Evolutionary conservation across 2,888 invertebrate genomes (phyloP), one percentile per base, ranked within the genome.

Genomic region (Gastrophysa polygoni): DNA sequence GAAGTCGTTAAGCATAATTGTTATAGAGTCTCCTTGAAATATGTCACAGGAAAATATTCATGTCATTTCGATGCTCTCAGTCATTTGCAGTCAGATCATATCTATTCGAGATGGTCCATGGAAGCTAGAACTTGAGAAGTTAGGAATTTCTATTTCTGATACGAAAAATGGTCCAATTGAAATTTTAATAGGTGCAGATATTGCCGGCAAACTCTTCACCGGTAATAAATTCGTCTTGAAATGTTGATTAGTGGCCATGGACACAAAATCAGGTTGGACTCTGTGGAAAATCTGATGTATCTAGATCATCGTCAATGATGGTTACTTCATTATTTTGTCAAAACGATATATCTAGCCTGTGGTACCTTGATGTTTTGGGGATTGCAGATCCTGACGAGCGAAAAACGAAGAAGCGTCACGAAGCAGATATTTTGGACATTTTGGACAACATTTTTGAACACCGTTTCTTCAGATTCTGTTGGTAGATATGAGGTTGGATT

Each of bases 401-500:
- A n/a, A n/a, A 21, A 24, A 48, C 21, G 3, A 21, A 24, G 7
- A 48, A 48, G 21, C 28, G 21, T 3, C 24, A 48, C 21, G 48
- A 48, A 24, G 16, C 48, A 3, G 0, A 48, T n/a, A 11, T 48
- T 8, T 28, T n/a, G n/a, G n/a, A n/a, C n/a, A n/a, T n/a, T n/a
- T n/a, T n/a, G n/a, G 48, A 20, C 2, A 48, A 24, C 24, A 24
- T 48, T 48, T 48, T 28, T 11, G 1, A 16, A 48, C 7, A 16
- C 18, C 7, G 16, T 49, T 10, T 49, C 48, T 14, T n/a, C 21
- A 7, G 28, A 49, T 49, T n/a, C n/a, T 49, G 14, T 3, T n/a
- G 2, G 21, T 0, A 51, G 68, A 1, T 79, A 75, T 60, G 72
- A 72, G 49, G 73, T 78, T 3, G 43, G 57, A 17, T 62, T 77